Conservation (phyloP, 2,888 invertebrate genomes). For the Lamellibrachia columna region DNA sequence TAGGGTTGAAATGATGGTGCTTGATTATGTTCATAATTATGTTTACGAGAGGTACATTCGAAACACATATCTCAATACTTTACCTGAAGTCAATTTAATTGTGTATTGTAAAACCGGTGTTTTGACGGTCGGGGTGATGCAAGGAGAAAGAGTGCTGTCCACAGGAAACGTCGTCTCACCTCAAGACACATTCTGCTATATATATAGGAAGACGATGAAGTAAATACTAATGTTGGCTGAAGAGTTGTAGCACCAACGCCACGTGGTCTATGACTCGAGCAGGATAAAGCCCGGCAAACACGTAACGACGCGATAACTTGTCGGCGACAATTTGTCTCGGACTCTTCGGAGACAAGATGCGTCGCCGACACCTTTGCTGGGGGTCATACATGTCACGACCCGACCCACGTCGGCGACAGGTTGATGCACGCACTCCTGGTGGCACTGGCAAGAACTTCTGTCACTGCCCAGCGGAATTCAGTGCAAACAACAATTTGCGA, state of each 20-base stretch:
- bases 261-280: not conserved
- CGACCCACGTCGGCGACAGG: too few species aligned
- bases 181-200: slow-evolving; percentile 10
- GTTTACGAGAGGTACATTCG: not conserved
- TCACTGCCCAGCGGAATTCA: too few species aligned
- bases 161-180: not conserved
- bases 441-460: too few species aligned
- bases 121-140: not conserved
- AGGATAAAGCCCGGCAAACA: not conserved
- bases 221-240: not conserved
- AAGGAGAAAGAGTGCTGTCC: not conserved
- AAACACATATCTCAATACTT: not conserved
- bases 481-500: too few species aligned
- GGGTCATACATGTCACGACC: too few species aligned
- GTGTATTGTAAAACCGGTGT: slow-evolving; percentile 11
- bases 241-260: not conserved
- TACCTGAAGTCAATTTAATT: not conserved
- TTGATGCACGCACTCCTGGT: too few species aligned
- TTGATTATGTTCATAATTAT: not conserved
- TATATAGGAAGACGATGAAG: not conserved
- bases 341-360: too few species aligned
- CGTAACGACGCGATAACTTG: too few species aligned
- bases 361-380: too few species aligned
- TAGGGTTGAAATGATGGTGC: not conserved
- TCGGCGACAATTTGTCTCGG: too few species aligned